Evolutionary conservation across 2,113 vertebrate genomes (phyloP).

Genomic region (Gyps fulvus): DNA sequence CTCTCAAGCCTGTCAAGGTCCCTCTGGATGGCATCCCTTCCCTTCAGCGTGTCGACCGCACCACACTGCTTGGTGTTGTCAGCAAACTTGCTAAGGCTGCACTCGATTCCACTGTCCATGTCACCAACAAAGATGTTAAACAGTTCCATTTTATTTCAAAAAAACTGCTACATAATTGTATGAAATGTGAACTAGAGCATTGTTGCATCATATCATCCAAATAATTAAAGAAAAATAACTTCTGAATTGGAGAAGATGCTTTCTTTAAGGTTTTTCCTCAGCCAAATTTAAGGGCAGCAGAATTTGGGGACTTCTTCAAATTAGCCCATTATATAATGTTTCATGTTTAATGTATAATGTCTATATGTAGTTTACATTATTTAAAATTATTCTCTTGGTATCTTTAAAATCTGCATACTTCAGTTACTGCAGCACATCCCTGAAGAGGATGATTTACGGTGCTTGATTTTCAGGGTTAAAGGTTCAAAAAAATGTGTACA

Average conservation of each 20-base stretch:
- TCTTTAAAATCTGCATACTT: not conserved
- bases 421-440: not conserved
- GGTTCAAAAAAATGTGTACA: not conserved
- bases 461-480: not conserved
- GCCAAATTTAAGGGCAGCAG: not conserved
- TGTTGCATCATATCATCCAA: not conserved
- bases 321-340: not conserved
- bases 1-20: too few relatives aligned
- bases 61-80: too few relatives aligned
- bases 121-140: too few relatives aligned
- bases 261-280: not conserved
- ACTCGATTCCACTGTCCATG: too few relatives aligned
- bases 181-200: not conserved
- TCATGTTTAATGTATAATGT: not conserved
- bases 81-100: too few relatives aligned
- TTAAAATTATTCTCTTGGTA: not conserved
- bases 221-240: conserved; percentile 8
- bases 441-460: not conserved
- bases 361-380: not conserved
- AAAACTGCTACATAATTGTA: not conserved
- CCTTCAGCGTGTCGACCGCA: too few relatives aligned
- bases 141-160: not conserved
- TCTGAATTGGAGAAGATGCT: not conserved
- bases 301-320: not conserved
- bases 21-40: too few relatives aligned